These are phyloP conservation scores for Rhinella marina DNA, from an alignment of 2,797 vertebrate genomes.

Conservation along the genomic window DNA sequence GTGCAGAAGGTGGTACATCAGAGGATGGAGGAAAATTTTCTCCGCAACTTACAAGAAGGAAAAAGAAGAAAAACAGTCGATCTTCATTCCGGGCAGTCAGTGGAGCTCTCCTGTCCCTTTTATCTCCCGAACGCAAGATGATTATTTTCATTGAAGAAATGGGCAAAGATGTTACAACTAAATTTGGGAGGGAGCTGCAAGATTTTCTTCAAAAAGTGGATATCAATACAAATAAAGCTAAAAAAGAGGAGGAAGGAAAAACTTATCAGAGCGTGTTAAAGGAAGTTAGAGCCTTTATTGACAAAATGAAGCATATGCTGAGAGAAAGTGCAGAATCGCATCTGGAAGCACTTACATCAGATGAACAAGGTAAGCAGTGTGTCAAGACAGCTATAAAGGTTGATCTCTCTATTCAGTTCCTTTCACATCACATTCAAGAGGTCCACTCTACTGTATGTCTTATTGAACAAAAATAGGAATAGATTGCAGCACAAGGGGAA, in stretches of 20 bases:
- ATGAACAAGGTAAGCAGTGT: conserved; percentile 80
- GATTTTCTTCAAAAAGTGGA: conserved; percentile 79
- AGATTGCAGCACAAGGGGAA: too few relatives aligned
- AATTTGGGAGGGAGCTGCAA: conserved; percentile 82
- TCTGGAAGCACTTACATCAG: conserved; percentile 82
- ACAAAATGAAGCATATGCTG: conserved; percentile 78
- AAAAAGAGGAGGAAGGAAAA: conserved; percentile 17
- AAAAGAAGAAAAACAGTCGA: conserved; percentile 66
- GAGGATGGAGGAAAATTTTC: conserved; percentile 61
- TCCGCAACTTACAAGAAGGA: conserved; percentile 60
- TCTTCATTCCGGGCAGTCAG: conserved; percentile 83
- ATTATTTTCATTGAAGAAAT: conserved; percentile 77
- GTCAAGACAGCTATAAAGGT: background rate
- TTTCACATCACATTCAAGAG: background rate
- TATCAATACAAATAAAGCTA: conserved; percentile 60
- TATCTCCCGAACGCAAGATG: conserved; percentile 84
- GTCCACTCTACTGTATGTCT: background rate
- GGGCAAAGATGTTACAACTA: conserved; percentile 77
- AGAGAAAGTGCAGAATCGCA: conserved; percentile 81
- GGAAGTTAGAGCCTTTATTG: conserved; percentile 80
- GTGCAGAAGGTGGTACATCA: conserved; percentile 72
- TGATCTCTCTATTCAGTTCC: background rate
- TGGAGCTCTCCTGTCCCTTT: conserved; percentile 84
- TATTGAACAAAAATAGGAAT: too few relatives aligned
- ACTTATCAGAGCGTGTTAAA: conserved; percentile 72